Evolutionary conservation across 2,797 vertebrate genomes (phyloP), one percentile per base, ranked within the genome.

Genomic region (Fistularia commersonii): DNA sequence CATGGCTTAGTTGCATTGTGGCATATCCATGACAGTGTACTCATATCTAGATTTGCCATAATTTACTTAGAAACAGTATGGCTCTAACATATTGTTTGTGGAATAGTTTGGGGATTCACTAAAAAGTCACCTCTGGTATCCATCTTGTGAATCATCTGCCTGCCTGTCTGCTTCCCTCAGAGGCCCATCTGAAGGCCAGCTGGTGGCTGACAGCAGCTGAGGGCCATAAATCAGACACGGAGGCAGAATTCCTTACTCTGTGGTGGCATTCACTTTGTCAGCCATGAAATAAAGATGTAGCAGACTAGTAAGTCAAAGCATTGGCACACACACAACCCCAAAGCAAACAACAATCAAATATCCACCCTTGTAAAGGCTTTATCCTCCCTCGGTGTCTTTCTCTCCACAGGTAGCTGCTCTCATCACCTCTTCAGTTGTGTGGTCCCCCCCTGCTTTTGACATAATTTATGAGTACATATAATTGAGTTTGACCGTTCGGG

Each of bases 201-300:
- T 95, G 93, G 87, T 80, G 88, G 83, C 48, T 59, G 60, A 33
- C 59, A 88, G 84, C 95, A 98, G 95, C 95, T 97, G 95, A 93
- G 87, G 87, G 69, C 78, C 84, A 90, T 98, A 94, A 96, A 97
- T 97, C 93, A 93, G 66, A 66, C n/a, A 60, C 74, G 77, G 82
- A 74, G 80, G 80, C 80, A 86, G 90, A 91, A 93, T 94, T 94
- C 89, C 85, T 85, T 82, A 68, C 79, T 81, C 81, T 73, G 87
- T 40, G 8, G 81, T 92, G 93, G 92, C 92, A 93, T 94, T 88
- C 84, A 86, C 87, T 91, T 89, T 94, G 92, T 95, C 93, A 95
- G 89, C 86, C 86, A 88, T 93, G 92, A 93, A 95, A 95, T 94
- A 94, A 93, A 96, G 94, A 95, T 91, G 90, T 94, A 90, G 90